Evolutionary conservation across 2,113 vertebrate genomes (phyloP), one percentile per base, ranked within the genome.

Genomic region (Australoheros scitulus): DNA sequence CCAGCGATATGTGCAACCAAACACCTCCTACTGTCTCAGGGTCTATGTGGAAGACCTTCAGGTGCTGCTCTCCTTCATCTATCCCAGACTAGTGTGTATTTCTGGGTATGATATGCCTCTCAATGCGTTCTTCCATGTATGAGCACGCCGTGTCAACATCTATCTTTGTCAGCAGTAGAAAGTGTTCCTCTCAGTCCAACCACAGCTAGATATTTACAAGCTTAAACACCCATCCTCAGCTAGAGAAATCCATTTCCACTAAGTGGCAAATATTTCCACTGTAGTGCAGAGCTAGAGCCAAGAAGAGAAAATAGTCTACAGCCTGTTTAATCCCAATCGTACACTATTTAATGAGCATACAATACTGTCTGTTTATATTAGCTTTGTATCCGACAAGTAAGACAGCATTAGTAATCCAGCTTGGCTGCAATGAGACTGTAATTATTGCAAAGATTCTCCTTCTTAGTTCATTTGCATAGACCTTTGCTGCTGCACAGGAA

Each of bases 31-130:
- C 87, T 87, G 87, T 88, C 87, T 89, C 72, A 3, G 78, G 92
- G 88, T 87, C 85, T 81, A 24, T 78, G 85, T 92, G 91, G 90
- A 91, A 85, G 79, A 84, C 83, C 77, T 91, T 82, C 88, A 93
- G 65, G 74, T 72, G 6, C 63, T 65, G n/a, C 26, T 61, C 76
- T 80, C 76, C 76, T 90, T 75, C 79, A 61, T 82, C 79, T 41
- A 55, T 17, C 47, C 75, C 4, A 36, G 75, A 79, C 11, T 6
- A 38, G 55, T 29, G 60, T 82, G 63, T 72, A 70, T 91, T 84
- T 88, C 85, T 70, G 72, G 70, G 72, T 81, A 47, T 76, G 76
- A 86, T 77, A 32, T 38, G 32, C 52, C 61, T 83, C 68, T 82
- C 61, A 7, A 56, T 87, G 77, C 63, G 14, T 83, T 87, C 84